These are phyloP conservation scores for Chromis chromis DNA, from an alignment of 2,797 vertebrate genomes.

Conservation along the genomic window DNA sequence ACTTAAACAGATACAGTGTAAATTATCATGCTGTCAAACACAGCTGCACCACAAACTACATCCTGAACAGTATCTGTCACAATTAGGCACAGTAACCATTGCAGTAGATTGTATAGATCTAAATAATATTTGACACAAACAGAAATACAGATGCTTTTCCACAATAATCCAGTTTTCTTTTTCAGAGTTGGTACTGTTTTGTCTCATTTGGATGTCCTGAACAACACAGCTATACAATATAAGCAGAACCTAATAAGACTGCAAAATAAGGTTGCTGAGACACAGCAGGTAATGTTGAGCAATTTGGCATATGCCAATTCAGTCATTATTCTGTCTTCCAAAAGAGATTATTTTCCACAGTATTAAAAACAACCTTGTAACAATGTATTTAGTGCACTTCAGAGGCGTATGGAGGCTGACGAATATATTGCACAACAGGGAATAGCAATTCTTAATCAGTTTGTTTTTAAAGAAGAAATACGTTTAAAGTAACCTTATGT, in stretches of 20 bases:
- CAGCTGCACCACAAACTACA: constrained; percentile 5
- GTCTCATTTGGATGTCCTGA: constrained; percentile 71
- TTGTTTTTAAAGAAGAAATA: neutral
- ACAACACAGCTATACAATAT: constrained; percentile 49
- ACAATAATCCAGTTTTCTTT: constrained; percentile 6
- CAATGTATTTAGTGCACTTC: neutral
- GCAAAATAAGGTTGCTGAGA: constrained; percentile 54
- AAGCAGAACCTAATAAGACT: constrained; percentile 56
- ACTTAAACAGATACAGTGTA: neutral
- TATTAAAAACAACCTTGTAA: constrained; percentile 8
- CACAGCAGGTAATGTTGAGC: constrained; percentile 73
- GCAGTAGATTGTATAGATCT: neutral
- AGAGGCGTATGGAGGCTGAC: neutral
- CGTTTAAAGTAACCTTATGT: neutral
- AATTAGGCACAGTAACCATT: neutral
- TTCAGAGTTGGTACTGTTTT: constrained; percentile 62
- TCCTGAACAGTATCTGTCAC: neutral
- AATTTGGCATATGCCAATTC: neutral
- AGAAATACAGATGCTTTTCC: neutral
- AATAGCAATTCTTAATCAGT: neutral
- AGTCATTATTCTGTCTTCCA: neutral
- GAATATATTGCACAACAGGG: neutral
- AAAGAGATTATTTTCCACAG: constrained; percentile 1
- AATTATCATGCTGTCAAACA: neutral
- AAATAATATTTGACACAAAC: neutral